A percentile compares a stretch with the other conserved stretches of the same genome.
These are phyloP conservation scores for Ridgeia piscesae DNA, from an alignment of 1,140 invertebrate genomes.

Conservation along the genomic window DNA sequence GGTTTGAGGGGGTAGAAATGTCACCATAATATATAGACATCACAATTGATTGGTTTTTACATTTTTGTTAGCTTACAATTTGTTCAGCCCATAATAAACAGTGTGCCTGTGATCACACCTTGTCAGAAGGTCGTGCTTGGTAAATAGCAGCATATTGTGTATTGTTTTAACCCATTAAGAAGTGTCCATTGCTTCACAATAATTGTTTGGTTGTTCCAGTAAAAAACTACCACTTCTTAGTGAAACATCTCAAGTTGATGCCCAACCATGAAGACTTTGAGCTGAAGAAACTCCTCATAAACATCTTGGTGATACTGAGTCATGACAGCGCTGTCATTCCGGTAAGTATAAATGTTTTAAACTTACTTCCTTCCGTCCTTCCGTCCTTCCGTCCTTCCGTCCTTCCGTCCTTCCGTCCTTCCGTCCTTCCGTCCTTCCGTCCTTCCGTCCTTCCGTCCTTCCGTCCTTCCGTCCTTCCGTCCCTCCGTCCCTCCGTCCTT, in stretches of 20 bases:
- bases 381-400: no score
- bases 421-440: no score
- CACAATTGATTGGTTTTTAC: neutral
- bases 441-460: no score
- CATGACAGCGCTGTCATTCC: conserved; percentile 47
- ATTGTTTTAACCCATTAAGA: neutral
- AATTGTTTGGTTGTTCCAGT: conserved; percentile 41
- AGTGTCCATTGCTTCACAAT: neutral
- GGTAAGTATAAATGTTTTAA: conserved; percentile 38
- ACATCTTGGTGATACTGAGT: conserved; percentile 51
- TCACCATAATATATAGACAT: neutral
- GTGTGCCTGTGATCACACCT: neutral
- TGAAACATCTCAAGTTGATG: conserved; percentile 54
- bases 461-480: no score
- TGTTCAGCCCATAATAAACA: neutral
- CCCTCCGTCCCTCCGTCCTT: no score
- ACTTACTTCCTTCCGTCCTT: neutral
- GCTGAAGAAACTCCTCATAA: conserved; percentile 56
- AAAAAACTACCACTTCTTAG: conserved; percentile 55
- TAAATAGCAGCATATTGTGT: neutral
- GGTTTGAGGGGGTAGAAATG: no score
- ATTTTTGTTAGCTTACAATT: neutral
- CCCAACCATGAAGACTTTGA: conserved; percentile 59
- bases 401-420: no score
- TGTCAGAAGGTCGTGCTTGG: neutral